Evolutionary conservation across 2,113 vertebrate genomes (phyloP).

Genomic region (Istiophorus platypterus): DNA sequence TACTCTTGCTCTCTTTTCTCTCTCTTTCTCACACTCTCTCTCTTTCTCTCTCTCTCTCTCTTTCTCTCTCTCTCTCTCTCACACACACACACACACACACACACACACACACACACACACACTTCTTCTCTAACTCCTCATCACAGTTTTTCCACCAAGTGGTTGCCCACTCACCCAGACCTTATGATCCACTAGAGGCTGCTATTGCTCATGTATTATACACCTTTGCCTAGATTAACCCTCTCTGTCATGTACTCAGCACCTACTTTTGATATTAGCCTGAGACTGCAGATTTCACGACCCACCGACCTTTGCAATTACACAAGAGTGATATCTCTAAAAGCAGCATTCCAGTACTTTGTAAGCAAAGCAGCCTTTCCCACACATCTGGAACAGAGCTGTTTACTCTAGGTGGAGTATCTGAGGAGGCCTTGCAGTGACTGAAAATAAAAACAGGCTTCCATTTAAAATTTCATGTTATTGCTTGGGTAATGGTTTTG

Average conservation of each 20-base stretch:
- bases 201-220: constrained; percentile 46
- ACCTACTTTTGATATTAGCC: background rate
- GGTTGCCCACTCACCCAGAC: constrained; percentile 15
- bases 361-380: background rate
- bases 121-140: background rate
- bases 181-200: constrained; percentile 60
- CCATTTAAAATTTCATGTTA: background rate
- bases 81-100: constrained; percentile 10
- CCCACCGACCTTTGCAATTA: background rate
- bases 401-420: background rate
- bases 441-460: background rate
- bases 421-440: background rate
- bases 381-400: background rate
- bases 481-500: constrained; percentile 15
- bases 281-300: background rate
- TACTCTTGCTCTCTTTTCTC: constrained; percentile 12
- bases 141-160: constrained; percentile 15
- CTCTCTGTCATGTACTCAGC: background rate
- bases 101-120: constrained; percentile 9
- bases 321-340: background rate
- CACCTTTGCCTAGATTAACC: constrained; percentile 26
- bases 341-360: constrained; percentile 3
- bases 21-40: background rate
- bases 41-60: constrained; percentile 6
- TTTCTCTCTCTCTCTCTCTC: background rate